Evolutionary conservation across 1,140 invertebrate genomes (phyloP).

Genomic region (Saccostrea echinata): DNA sequence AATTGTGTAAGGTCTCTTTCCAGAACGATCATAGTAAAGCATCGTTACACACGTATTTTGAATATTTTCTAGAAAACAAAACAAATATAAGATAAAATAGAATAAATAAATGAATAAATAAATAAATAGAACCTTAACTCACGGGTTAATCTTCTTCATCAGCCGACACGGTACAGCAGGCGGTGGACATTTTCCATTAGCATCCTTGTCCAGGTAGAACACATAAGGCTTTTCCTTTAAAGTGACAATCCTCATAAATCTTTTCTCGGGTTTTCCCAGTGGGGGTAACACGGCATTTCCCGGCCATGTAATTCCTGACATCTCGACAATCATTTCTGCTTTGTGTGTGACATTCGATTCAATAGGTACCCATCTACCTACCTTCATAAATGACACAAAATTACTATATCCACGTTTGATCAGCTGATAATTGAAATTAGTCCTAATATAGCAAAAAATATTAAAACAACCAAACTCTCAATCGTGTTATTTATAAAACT

Average conservation of each 20-base stretch:
- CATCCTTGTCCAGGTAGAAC: conserved; percentile 68
- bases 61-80: too few species aligned
- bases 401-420: background rate
- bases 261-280: conserved; percentile 97
- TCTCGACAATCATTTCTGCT: conserved; percentile 85
- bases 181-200: conserved; percentile 64
- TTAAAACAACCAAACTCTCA: too few species aligned
- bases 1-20: too few species aligned
- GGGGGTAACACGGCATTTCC: conserved; percentile 97
- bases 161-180: conserved; percentile 59
- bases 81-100: background rate
- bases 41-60: too few species aligned
- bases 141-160: conserved; percentile 55
- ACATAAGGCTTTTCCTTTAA: conserved; percentile 98
- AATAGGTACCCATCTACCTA: conserved; percentile 86
- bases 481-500: too few species aligned
- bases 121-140: background rate
- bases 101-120: background rate
- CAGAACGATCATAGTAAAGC: too few species aligned
- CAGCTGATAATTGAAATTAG: too few species aligned
- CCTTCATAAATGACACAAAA: conserved; percentile 82
- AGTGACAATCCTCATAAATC: conserved; percentile 97
- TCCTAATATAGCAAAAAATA: too few species aligned
- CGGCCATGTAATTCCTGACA: conserved; percentile 99
- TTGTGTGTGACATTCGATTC: conserved; percentile 84